Base-by-base conservation (phyloP, 2,888 invertebrate species). In the Troilus luridus region DNA sequence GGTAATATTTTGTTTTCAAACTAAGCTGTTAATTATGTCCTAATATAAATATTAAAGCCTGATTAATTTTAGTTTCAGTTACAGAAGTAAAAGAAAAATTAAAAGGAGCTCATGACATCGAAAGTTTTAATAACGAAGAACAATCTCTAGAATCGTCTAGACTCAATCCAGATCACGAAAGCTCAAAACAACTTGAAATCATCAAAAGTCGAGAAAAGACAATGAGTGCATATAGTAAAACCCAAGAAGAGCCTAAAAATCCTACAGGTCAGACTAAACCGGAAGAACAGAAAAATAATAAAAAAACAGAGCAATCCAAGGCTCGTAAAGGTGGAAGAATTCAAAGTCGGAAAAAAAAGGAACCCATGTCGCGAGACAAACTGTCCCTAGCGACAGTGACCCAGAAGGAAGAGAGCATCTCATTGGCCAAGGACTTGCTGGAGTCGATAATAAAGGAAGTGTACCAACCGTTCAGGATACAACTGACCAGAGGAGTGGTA, bases 381-480 rank as follows among this genome's bases (percentile, higher is more conserved):
- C 41, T 41, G 5, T 41, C 41, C 41, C 41, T 3, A 41, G 41
- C 41, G 41, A 1, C 41, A 41, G 41, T 24, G 24, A 3, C 24
- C 24, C 12, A 1, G 3, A 77, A 6, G 3, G 81, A 85, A 12
- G 85, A 58, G 56, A 56, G 56, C 12, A 11, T n/a, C 21, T 5
- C 11, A n/a, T 12, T 12, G 11, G 62, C 24, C 24, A 27, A 24
- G 24, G 27, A 88, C 27, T 3, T 88, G 27, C 60, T 88, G 62
- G 60, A 59, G 11, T 19, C 19, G 19, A 24, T 89, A 3, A 21
- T 89, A 64, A 67, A 89, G 19, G 89, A 89, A 89, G 89, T 89
- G 19, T 56, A 54, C n/a, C 41, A 64, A 17, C 89, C 89, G 1
- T 89, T 89, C 54, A 89, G 67, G n/a, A n/a, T 89, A 64, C 54